Conservation (phyloP, 2,113 vertebrate species). For the Pituophis catenifer region DNA sequence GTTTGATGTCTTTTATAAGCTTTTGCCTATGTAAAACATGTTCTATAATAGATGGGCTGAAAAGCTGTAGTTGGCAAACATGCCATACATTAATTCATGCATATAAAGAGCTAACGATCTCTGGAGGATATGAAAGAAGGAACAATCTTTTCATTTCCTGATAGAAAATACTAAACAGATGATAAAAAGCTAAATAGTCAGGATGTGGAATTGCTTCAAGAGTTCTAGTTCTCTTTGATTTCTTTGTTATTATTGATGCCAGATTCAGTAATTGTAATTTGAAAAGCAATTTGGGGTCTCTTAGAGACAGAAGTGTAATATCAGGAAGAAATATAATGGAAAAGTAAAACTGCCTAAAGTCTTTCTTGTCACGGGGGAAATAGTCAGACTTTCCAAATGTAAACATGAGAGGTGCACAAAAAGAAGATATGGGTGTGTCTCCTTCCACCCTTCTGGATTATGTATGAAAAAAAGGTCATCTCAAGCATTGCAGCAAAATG, state of each 20-base stretch:
- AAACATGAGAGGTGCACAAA: background rate
- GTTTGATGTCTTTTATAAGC: background rate
- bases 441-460: background rate
- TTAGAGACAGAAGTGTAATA: background rate
- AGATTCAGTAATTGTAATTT: slow-evolving; percentile 21
- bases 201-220: background rate
- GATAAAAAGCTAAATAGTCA: background rate
- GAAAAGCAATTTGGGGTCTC: background rate
- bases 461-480: slow-evolving; percentile 19
- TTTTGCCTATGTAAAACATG: background rate
- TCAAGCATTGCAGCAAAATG: background rate
- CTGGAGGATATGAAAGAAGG: fast-evolving
- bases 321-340: background rate
- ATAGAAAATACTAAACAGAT: background rate
- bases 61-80: background rate
- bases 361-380: background rate
- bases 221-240: background rate
- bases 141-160: background rate
- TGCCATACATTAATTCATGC: background rate
- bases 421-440: background rate
- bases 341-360: background rate
- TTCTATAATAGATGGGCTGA: background rate
- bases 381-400: background rate
- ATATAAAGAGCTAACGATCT: background rate
- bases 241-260: slow-evolving; percentile 24